A percentile compares a stretch with the other conserved stretches of the same genome.
Evolutionary conservation across 2,797 vertebrate genomes (phyloP).

Genomic region (Carcharodon carcharias): DNA sequence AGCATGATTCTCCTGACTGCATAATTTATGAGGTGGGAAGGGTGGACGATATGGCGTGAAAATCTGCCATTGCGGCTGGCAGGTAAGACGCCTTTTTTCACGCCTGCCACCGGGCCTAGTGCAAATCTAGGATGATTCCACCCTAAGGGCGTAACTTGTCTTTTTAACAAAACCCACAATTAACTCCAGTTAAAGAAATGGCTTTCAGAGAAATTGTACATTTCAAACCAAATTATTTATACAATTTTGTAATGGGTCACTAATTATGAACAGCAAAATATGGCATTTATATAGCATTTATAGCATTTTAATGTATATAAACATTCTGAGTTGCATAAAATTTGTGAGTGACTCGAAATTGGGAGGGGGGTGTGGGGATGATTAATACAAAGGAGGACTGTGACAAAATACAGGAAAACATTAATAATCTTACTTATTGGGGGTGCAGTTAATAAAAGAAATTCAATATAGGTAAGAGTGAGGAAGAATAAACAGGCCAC

Average conservation of each 20-base stretch:
- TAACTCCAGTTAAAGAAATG: not conserved
- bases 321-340: not conserved
- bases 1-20: too few species aligned
- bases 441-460: not conserved
- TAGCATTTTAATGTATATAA: not conserved
- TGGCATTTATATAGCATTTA: not conserved
- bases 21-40: too few species aligned
- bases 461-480: not conserved
- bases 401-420: not conserved
- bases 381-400: not conserved
- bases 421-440: not conserved
- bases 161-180: not conserved
- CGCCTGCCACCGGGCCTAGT: too few species aligned
- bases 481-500: not conserved
- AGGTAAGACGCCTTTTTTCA: too few species aligned
- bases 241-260: not conserved
- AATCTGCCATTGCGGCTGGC: too few species aligned
- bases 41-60: too few species aligned
- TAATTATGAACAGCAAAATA: not conserved
- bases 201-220: not conserved
- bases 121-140: too few species aligned
- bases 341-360: not conserved
- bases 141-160: not conserved
- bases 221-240: not conserved
- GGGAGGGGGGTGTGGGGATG: not conserved